These are phyloP conservation scores for Ectemnius continuus DNA, from an alignment of 2,888 invertebrate species.

Conservation along the genomic window DNA sequence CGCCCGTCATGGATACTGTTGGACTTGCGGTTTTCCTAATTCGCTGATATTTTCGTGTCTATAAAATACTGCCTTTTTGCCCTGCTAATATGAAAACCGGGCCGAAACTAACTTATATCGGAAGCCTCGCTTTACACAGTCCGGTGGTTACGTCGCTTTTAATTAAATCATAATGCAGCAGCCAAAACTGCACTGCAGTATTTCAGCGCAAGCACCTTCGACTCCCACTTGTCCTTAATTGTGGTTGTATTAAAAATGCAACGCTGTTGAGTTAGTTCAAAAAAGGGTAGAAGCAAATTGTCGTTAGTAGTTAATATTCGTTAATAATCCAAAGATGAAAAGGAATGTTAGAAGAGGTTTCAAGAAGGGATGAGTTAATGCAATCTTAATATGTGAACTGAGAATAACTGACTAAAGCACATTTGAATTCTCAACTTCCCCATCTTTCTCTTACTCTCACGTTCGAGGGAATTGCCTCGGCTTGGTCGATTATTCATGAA, in stretches of 20 bases:
- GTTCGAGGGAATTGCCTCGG: too few relatives aligned
- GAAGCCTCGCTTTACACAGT: constrained; percentile 21
- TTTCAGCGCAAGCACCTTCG: too few relatives aligned
- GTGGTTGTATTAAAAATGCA: too few relatives aligned
- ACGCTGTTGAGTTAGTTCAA: too few relatives aligned
- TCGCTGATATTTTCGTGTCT: constrained; percentile 2
- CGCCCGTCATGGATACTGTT: background rate
- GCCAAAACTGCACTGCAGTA: too few relatives aligned
- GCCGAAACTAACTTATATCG: too few relatives aligned
- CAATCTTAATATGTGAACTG: background rate
- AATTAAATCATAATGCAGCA: constrained; percentile 58
- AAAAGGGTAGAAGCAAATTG: too few relatives aligned
- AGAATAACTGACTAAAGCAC: background rate
- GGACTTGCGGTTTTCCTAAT: constrained; percentile 39
- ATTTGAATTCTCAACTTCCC: background rate
- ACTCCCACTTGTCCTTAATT: too few relatives aligned
- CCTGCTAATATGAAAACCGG: background rate
- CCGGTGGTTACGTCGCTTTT: constrained; percentile 42
- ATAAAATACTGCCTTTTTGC: constrained; percentile 39
- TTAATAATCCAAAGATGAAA: too few relatives aligned
- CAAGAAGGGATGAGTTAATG: background rate
- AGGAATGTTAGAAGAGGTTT: too few relatives aligned
- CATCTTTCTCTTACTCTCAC: background rate
- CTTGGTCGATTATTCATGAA: constrained; percentile 4
- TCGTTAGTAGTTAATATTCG: too few relatives aligned